Evolutionary conservation across 2,113 vertebrate genomes (phyloP).

Genomic region (Mobula birostris): DNA sequence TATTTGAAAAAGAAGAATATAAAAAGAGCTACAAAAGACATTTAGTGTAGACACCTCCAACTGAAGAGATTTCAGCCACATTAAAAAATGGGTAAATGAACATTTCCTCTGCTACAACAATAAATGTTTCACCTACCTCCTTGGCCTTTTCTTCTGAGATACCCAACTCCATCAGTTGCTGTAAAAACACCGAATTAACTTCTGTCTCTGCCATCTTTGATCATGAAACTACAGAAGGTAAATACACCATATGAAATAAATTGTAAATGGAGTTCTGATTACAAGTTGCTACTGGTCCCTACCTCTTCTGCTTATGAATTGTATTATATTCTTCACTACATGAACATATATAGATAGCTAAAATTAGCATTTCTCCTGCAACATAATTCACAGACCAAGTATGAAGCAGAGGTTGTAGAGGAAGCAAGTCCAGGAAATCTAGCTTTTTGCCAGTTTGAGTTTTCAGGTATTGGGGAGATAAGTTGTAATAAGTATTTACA

Average conservation of each 20-base stretch:
- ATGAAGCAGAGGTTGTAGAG: not conserved
- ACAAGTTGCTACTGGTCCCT: not conserved
- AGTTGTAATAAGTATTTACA: not conserved
- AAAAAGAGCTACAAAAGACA: not conserved
- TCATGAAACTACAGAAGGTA: not conserved
- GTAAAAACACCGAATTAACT: slow-evolving; percentile 62
- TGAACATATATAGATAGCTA: not conserved
- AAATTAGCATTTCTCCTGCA: not conserved
- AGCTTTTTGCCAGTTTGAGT: not conserved
- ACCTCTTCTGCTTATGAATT: not conserved
- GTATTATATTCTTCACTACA: not conserved
- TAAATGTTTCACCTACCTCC: slow-evolving; percentile 50
- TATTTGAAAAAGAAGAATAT: not conserved
- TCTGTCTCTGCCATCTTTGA: slow-evolving; percentile 43
- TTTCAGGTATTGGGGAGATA: not conserved
- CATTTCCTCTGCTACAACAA: not conserved
- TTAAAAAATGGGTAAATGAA: not conserved
- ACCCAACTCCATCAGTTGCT: slow-evolving; percentile 66
- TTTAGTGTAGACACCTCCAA: not conserved
- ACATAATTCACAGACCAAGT: not conserved
- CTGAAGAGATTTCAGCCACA: not conserved
- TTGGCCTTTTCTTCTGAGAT: slow-evolving; percentile 70
- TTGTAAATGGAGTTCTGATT: not conserved
- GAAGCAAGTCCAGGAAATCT: not conserved
- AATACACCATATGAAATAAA: not conserved